phyloP scores from a whole-genome alignment of 2,888 invertebrate genomes.

The Scaeva pyrastri region DNA sequence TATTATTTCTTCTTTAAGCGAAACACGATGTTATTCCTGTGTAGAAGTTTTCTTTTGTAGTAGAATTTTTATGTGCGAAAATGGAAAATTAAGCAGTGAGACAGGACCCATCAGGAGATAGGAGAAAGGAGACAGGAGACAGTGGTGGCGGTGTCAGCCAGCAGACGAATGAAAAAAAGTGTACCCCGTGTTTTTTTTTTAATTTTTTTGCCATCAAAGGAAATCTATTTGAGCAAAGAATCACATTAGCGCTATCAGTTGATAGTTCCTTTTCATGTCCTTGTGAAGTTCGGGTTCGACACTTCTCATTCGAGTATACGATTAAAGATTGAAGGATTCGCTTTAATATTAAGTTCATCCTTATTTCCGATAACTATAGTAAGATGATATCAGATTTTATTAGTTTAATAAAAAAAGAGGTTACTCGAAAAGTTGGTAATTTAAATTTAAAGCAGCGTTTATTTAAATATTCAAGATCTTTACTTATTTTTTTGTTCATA shows the following conservation, averaged over 20 bases:
- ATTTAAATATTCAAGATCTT: no score
- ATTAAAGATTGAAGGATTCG: background rate
- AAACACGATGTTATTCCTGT: constrained; percentile 69
- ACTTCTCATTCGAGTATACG: background rate
- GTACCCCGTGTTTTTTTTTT: constrained; percentile 11
- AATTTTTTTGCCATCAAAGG: constrained; percentile 53
- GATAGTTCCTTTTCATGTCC: constrained; percentile 50
- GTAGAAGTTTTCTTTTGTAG: constrained; percentile 69
- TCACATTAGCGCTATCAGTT: constrained; percentile 73
- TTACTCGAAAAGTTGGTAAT: background rate
- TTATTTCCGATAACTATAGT: background rate
- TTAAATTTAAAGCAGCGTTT: no score
- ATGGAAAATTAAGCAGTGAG: constrained; percentile 68
- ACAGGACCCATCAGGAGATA: constrained; percentile 48
- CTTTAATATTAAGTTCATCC: constrained; percentile 10
- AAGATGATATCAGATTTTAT: constrained; percentile 15
- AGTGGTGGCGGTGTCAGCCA: background rate
- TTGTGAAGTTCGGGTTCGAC: constrained; percentile 23
- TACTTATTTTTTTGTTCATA: no score
- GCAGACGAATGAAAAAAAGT: constrained; percentile 3
- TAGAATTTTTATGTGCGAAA: constrained; percentile 74
- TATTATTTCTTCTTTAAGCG: constrained; percentile 43
- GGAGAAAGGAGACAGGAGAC: background rate
- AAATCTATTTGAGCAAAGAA: constrained; percentile 70
- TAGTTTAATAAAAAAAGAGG: background rate